phyloP scores from a whole-genome alignment of 2,888 invertebrate genomes.

The Zaprionus obscuricornis region DNA sequence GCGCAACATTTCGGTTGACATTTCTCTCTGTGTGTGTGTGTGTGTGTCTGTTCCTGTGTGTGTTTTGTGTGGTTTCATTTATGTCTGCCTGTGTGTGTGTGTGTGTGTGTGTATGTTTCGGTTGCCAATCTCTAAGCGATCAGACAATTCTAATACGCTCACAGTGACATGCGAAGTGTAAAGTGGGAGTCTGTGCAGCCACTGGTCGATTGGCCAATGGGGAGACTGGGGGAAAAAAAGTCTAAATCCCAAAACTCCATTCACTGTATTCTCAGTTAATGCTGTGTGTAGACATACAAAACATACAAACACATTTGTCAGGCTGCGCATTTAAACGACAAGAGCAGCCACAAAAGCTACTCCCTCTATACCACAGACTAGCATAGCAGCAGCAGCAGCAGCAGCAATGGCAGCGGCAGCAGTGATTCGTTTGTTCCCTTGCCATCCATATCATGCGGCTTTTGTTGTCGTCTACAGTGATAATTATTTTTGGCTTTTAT shows the following conservation, averaged over 20 bases:
- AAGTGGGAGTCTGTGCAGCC: neutral
- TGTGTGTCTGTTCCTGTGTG: constrained; percentile 10
- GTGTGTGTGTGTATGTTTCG: no score
- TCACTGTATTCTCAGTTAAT: constrained; percentile 8
- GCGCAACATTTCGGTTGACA: constrained; percentile 20
- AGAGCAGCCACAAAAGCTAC: constrained; percentile 40
- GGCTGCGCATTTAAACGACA: constrained; percentile 62
- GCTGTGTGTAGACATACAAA: constrained; percentile 21
- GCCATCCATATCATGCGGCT: constrained; percentile 42
- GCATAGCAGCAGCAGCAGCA: neutral
- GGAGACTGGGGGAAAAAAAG: neutral
- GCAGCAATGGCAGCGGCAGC: neutral
- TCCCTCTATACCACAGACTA: constrained; percentile 2
- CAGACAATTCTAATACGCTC: constrained; percentile 68
- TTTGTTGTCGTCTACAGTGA: constrained; percentile 70
- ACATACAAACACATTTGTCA: constrained; percentile 19
- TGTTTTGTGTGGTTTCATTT: constrained; percentile 20
- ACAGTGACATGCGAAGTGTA: constrained; percentile 59
- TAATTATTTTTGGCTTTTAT: constrained; percentile 79
- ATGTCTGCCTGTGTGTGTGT: constrained; percentile 11
- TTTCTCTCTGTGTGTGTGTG: constrained; percentile 1
- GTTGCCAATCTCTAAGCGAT: constrained; percentile 68
- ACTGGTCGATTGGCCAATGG: neutral
- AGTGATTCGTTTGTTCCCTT: neutral
- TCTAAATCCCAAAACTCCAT: constrained; percentile 32